These are phyloP conservation scores for Andrena hattorfiana DNA, from an alignment of 2,888 invertebrate species.

Conservation along the genomic window DNA sequence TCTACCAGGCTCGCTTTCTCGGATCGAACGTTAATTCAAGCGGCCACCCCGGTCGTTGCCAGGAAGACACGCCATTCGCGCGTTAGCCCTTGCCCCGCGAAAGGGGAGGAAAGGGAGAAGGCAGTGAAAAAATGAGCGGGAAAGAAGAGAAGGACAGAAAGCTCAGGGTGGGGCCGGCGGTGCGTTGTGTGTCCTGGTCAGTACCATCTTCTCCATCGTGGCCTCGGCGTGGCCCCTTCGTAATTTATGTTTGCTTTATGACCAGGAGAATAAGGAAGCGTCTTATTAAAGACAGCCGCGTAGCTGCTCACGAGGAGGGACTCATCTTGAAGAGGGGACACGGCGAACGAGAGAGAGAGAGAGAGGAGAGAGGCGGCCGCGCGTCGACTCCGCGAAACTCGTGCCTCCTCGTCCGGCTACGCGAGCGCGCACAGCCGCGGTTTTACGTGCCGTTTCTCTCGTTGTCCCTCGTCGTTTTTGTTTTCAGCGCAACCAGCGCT, in stretches of 20 bases:
- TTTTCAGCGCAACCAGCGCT: constrained; percentile 32
- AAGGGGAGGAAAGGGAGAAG: constrained; percentile 24
- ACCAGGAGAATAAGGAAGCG: constrained; percentile 82
- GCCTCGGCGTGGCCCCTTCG: constrained; percentile 74
- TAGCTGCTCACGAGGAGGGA: constrained; percentile 61
- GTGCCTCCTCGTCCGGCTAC: constrained; percentile 9
- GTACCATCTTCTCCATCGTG: constrained; percentile 66
- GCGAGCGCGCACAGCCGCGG: constrained; percentile 22
- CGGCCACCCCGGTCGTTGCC: constrained; percentile 66
- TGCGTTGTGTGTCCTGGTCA: constrained; percentile 73
- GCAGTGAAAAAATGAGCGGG: constrained; percentile 3
- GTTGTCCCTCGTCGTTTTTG: constrained; percentile 2
- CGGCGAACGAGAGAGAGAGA: not conserved
- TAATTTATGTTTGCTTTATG: constrained; percentile 83
- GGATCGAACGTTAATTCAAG: constrained; percentile 43
- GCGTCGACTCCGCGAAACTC: constrained; percentile 37
- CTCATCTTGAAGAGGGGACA: constrained; percentile 23
- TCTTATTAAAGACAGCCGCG: constrained; percentile 79
- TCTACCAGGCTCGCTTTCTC: constrained; percentile 14
- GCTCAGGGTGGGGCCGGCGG: constrained; percentile 66
- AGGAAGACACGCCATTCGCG: constrained; percentile 65
- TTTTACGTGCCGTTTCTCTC: constrained; percentile 40
- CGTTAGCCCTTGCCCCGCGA: constrained; percentile 53
- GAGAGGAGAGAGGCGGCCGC: not conserved
- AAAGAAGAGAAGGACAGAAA: constrained; percentile 47